These are phyloP conservation scores for Exaiptasia diaphana DNA, from an alignment of 64 coral and sea anemone genomes.

Conservation along the genomic window DNA sequence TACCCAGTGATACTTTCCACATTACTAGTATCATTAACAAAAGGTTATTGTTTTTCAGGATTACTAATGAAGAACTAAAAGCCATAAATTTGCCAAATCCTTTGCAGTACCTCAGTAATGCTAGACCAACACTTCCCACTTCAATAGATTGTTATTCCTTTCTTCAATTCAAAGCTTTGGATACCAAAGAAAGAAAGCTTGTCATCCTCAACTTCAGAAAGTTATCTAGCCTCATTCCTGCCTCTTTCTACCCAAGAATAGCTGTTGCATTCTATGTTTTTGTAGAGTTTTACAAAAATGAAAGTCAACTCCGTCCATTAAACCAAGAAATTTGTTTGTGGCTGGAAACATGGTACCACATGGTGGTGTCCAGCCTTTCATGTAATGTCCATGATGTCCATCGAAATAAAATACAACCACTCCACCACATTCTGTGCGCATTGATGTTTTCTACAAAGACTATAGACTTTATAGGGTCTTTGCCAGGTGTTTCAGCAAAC, in stretches of 20 bases:
- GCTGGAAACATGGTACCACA: conserved; percentile 17
- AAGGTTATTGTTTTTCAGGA: not conserved
- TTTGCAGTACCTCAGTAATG: conserved; percentile 4
- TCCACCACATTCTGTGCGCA: conserved; percentile 46
- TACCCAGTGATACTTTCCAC: no score
- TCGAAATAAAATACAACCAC: not conserved
- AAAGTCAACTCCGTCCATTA: not conserved
- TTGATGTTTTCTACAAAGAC: conserved; percentile 18
- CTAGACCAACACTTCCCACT: not conserved
- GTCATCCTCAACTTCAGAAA: not conserved
- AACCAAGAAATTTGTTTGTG: conserved; percentile 13
- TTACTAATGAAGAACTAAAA: not conserved
- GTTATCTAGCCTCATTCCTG: not conserved
- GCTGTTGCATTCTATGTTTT: conserved; percentile 17
- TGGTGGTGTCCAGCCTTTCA: conserved; percentile 9
- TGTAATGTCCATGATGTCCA: not conserved
- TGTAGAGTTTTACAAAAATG: not conserved
- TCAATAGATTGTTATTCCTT: not conserved
- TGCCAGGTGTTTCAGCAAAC: not conserved
- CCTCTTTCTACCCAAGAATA: conserved; percentile 21
- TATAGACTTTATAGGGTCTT: not conserved
- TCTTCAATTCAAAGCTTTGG: not conserved
- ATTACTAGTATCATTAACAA: no score
- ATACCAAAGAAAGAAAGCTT: not conserved
- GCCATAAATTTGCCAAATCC: conserved; percentile 17